These are phyloP conservation scores for Anthonomus grandis DNA, from an alignment of 1,140 invertebrate species.

Conservation along the genomic window DNA sequence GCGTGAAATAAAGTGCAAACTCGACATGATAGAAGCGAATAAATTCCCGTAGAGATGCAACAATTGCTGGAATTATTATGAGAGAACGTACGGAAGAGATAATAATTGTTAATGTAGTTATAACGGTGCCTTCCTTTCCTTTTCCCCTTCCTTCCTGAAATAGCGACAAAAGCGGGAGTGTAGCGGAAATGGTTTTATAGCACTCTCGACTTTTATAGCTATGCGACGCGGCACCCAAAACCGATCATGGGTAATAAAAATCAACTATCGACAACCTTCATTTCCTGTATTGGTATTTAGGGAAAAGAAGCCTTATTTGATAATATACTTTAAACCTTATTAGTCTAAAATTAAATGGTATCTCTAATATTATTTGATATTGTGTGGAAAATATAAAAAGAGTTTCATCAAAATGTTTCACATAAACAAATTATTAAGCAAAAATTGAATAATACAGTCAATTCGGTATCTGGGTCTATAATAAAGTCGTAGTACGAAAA, in stretches of 20 bases:
- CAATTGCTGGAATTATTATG: conserved; percentile 24
- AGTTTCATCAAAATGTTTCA: no score
- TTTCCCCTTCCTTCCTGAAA: conserved; percentile 16
- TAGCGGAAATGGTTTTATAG: conserved; percentile 19
- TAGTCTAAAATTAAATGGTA: no score
- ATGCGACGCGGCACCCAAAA: conserved; percentile 19
- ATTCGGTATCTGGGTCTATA: no score
- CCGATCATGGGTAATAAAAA: conserved; percentile 25
- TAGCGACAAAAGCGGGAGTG: conserved; percentile 20
- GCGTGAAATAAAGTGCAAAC: conserved; percentile 4
- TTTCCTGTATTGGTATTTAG: conserved; percentile 16
- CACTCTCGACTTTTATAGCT: conserved; percentile 19
- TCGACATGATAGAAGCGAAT: conserved; percentile 11
- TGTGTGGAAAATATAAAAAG: no score
- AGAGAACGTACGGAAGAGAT: conserved; percentile 23
- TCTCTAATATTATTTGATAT: no score
- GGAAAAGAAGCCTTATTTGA: no score
- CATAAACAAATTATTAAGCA: no score
- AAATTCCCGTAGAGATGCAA: conserved; percentile 21
- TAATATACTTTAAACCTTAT: no score
- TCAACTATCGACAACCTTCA: conserved; percentile 17
- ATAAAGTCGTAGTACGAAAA: no score
- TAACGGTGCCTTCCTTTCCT: conserved; percentile 18
- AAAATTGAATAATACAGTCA: no score
- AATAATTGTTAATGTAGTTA: conserved; percentile 28